Percentiles rank a stretch among this genome's conserved stretches.
These are phyloP conservation scores for Drosophila ironensis DNA, from an alignment of 1,140 invertebrate genomes.

Conservation along the genomic window DNA sequence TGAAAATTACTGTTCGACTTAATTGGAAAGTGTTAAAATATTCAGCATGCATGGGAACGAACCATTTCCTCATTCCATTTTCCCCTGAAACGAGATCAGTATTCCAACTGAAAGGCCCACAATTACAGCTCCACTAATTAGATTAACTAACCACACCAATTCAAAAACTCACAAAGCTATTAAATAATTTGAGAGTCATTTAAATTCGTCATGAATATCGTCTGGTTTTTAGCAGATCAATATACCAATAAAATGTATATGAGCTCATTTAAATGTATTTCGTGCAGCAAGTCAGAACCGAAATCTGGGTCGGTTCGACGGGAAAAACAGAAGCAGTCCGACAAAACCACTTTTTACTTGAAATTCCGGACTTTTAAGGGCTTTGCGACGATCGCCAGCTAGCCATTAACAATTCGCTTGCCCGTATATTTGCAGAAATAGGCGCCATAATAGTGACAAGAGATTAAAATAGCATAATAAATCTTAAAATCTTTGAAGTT, in stretches of 20 bases:
- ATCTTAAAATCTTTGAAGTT: slow-evolving; percentile 41
- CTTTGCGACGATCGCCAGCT: not conserved
- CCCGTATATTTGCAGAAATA: slow-evolving; percentile 53
- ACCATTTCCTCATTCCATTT: slow-evolving; percentile 11
- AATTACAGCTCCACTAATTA: slow-evolving; percentile 17
- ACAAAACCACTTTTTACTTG: slow-evolving; percentile 49
- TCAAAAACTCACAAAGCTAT: slow-evolving; percentile 19
- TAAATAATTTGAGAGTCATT: slow-evolving; percentile 29
- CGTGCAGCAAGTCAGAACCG: slow-evolving; percentile 1
- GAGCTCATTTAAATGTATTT: slow-evolving; percentile 16
- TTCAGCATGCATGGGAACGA: not conserved
- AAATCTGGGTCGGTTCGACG: slow-evolving; percentile 11
- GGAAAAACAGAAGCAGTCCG: slow-evolving; percentile 15
- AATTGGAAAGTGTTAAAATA: not conserved
- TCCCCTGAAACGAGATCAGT: not conserved
- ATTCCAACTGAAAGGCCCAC: not conserved
- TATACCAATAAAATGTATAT: slow-evolving; percentile 10
- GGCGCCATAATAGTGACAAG: slow-evolving; percentile 58
- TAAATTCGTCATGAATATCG: slow-evolving; percentile 31
- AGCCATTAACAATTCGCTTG: slow-evolving; percentile 6
- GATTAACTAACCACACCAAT: not conserved
- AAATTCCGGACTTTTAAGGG: slow-evolving; percentile 3
- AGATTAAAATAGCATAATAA: slow-evolving; percentile 73
- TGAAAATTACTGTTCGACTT: slow-evolving; percentile 12
- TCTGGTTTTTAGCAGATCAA: slow-evolving; percentile 23